Evolutionary conservation across 2,888 invertebrate genomes (phyloP), one percentile per base, ranked within the genome.

Genomic region (Oscheius myriophilus): DNA sequence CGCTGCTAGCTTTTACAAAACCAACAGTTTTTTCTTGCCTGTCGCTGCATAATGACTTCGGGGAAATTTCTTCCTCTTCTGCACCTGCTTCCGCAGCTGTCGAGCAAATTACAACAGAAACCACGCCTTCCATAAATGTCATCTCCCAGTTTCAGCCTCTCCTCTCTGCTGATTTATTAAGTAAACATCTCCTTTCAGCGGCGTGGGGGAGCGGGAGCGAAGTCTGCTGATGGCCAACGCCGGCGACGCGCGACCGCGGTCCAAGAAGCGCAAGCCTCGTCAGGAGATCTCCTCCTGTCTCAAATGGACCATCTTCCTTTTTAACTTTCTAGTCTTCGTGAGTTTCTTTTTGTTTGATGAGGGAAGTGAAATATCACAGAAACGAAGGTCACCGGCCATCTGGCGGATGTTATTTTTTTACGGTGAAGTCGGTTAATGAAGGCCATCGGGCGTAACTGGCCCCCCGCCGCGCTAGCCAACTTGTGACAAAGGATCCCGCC

Each of bases 241-340:
- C 61, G 61, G 61, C 61, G 73, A 70, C 69, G 73, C 71, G 75
- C 75, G 54, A 33, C 55, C 75, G 71, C 67, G 58, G 71, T 72
- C 57, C 54, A 54, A 65, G 68, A 74, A 71, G 70, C 69, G 77
- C 42, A 86, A 86, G 73, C 86, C 86, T 16, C 80, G 86, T 14
- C 86, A 86, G 73, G 86, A 86, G 70, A 86, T 86, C 66, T 85
- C 85, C 55, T 74, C 82, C 9, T 80, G 78, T 41, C 80, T 86
- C 61, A 87, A 86, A 79, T 86, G 86, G 83, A 69, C 82, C 58
- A 80, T 86, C 70, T 86, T 86, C 74, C 23, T 76, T 42, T 69
- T 82, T 75, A 86, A 86, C 71, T 84, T 83, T 71, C 66, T 83
- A 63, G 79, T 84, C 70, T 84, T 85, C 69, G 84, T 85, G 67